phyloP scores from a whole-genome alignment of 2,888 invertebrate species.

The Mythimna loreyi region DNA sequence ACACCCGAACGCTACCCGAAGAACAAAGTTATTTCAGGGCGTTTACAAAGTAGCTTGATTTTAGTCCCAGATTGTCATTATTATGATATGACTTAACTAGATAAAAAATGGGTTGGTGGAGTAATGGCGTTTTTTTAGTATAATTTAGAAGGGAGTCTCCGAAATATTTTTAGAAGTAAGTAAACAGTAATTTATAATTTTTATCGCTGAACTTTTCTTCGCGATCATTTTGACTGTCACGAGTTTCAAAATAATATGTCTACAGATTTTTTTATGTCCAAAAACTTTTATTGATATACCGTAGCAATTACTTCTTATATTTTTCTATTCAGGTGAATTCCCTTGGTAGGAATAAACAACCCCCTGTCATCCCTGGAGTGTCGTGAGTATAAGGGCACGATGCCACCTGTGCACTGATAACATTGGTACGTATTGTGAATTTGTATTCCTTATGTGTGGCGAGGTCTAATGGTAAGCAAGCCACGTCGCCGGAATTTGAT shows the following conservation, averaged over 20 bases:
- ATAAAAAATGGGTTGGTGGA: constrained; percentile 57
- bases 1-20: constrained; percentile 72
- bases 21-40: constrained; percentile 78
- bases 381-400: constrained; percentile 38
- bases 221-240: not conserved
- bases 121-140: constrained; percentile 17
- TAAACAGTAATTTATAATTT: constrained; percentile 26
- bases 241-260: not conserved
- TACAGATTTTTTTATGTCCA: not conserved
- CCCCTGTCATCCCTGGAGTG: constrained; percentile 45
- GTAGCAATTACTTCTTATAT: not conserved
- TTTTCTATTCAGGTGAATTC: constrained; percentile 28
- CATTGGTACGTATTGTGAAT: constrained; percentile 35
- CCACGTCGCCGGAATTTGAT: constrained; percentile 44
- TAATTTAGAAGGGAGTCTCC: constrained; percentile 15
- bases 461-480: constrained; percentile 29
- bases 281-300: constrained; percentile 24
- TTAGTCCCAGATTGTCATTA: constrained; percentile 63
- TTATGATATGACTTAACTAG: constrained; percentile 60
- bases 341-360: constrained; percentile 46
- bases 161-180: not conserved
- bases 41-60: constrained; percentile 68
- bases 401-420: constrained; percentile 57
- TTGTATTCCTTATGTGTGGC: constrained; percentile 43
- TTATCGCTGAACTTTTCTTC: not conserved